These are phyloP conservation scores for Melanerpes aurifrons DNA, from an alignment of 2,113 vertebrate genomes.

Conservation along the genomic window DNA sequence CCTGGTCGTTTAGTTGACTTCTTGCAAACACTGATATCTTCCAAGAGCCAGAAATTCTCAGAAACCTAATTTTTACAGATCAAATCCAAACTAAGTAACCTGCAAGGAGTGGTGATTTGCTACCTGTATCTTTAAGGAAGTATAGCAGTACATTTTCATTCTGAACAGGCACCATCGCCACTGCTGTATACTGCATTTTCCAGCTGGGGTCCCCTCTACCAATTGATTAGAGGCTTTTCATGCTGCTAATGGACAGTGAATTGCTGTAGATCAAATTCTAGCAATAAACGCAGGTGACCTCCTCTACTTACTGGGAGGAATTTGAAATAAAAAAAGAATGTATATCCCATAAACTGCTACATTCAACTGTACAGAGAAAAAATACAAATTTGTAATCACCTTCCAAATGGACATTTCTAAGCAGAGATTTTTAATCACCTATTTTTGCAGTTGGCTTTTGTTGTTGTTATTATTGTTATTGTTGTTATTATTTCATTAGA, in stretches of 20 bases:
- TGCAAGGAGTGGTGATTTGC: background rate
- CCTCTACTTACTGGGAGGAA: conserved; percentile 12
- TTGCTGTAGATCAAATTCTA: conserved; percentile 50
- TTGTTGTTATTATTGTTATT: too few species aligned
- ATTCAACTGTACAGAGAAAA: background rate
- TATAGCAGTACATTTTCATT: conserved; percentile 33
- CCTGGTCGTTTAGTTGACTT: background rate
- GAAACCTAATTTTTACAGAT: background rate
- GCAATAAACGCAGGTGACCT: conserved; percentile 5
- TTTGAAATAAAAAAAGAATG: conserved; percentile 11
- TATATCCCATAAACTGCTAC: background rate
- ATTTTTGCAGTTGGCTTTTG: background rate
- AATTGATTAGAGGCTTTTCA: conserved; percentile 50
- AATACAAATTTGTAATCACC: background rate
- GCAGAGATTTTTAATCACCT: background rate
- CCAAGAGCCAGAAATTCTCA: background rate
- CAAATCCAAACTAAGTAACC: background rate
- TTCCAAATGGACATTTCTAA: background rate
- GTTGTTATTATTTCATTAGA: background rate
- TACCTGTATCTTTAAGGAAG: conserved; percentile 20
- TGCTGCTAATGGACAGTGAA: conserved; percentile 47
- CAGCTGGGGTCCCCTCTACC: background rate
- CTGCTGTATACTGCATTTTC: conserved; percentile 14
- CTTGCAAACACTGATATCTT: background rate
- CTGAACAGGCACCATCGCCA: background rate